phyloP scores from a whole-genome alignment of 2,113 vertebrate species.

The Mustela lutreola region DNA sequence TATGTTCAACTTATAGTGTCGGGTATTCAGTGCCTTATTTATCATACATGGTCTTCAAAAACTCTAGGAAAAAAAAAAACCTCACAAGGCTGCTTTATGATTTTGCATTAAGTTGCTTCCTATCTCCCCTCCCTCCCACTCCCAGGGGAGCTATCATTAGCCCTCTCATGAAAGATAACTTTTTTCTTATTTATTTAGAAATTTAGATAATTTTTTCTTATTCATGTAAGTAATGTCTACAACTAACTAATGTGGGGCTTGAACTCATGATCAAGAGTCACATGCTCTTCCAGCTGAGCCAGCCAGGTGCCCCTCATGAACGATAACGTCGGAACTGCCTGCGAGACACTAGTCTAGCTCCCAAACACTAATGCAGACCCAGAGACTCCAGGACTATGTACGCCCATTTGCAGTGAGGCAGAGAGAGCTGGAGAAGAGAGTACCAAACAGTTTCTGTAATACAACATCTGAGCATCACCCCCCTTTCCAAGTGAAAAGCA shows the following conservation, averaged over 20 bases:
- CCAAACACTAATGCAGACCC: neutral
- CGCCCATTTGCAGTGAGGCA: neutral
- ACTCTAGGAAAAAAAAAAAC: neutral
- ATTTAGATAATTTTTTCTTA: neutral
- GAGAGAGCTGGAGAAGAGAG: neutral
- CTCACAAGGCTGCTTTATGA: neutral
- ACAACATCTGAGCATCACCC: accelerated
- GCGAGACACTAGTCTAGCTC: neutral
- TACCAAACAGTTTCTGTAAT: neutral
- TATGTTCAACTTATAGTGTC: slow-evolving; percentile 41
- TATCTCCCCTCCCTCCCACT: neutral
- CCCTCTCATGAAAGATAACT: neutral
- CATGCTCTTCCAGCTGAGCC: neutral
- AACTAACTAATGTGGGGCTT: neutral
- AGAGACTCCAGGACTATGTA: neutral
- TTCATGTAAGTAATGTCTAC: neutral
- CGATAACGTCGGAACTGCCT: neutral
- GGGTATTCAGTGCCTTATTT: slow-evolving; percentile 15
- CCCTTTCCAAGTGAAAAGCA: neutral
- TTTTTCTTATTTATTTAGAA: neutral
- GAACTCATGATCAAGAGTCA: neutral
- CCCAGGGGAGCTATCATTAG: neutral
- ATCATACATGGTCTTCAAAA: slow-evolving; percentile 39
- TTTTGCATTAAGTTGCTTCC: neutral
- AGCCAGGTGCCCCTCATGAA: neutral